Base-by-base conservation (phyloP, 2,113 vertebrate species). In the Alethe castanea region DNA sequence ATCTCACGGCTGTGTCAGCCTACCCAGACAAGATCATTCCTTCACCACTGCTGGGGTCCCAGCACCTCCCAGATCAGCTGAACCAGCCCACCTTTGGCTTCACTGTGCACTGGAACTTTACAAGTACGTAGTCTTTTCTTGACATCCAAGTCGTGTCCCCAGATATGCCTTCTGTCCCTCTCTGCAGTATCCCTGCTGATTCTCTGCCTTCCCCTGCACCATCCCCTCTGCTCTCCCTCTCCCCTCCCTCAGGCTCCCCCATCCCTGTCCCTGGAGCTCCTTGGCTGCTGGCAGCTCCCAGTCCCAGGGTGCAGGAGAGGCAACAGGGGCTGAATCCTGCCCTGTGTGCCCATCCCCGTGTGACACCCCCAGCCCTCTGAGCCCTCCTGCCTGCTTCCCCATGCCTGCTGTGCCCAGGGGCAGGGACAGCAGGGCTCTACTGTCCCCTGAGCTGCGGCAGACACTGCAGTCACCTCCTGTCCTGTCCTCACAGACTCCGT, bases 11-110 rank as follows among this genome's bases (percentile, higher is more conserved):
- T 0, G 81, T 90, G 64, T 3, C n/a, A 4, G 3, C 5, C 48
- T 33, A 15, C 1, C 0, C 0, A 0, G 26, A 11, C 0, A 0
- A 16, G 9, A 80, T 71, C 19, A 1, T 0, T 9, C 0, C 0
- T 1, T 94, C 90, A 33, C 40, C 62, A 0, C 33, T 95, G 9
- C 12, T 2, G 3, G 92, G 94, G 0, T 36, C 6, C 18, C 92
- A 72, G 52, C 5, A 92, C 2, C 1, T 0, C 8, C 13, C 0
- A 0, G 16, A 28, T 1, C 1, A 2, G 8, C 8, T 9, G 42
- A 13, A 18, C 6, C 44, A 85, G 19, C 31, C 86, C 9, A 65
- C 66, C 7, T 95, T 94, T 0, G 89, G 94, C 7, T 94, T 95
- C 89, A 94, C 74, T 35, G 35, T 35, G 35, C 35, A 35, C 35